phyloP scores from a whole-genome alignment of 2,797 vertebrate species.

The Tenualosa thibaudeaui region DNA sequence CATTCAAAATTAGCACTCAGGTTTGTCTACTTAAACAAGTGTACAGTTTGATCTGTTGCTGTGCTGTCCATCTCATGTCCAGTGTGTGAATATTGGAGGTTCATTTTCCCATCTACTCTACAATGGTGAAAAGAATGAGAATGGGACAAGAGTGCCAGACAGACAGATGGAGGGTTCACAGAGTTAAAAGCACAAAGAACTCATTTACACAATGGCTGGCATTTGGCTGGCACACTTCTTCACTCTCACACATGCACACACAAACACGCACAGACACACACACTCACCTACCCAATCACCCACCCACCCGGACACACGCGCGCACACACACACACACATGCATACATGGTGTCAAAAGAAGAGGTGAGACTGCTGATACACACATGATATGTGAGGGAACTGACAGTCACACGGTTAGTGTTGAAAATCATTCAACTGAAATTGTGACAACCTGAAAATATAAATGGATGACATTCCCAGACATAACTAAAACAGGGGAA shows the following conservation, averaged over 20 bases:
- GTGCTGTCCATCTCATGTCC: constrained; percentile 23
- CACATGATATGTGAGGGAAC: constrained; percentile 29
- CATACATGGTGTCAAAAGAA: constrained; percentile 35
- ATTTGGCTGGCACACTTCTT: neutral
- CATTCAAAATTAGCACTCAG: neutral
- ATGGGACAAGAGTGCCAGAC: neutral
- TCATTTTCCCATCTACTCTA: neutral
- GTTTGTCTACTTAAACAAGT: neutral
- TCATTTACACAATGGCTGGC: neutral
- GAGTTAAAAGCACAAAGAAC: neutral
- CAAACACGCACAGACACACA: neutral
- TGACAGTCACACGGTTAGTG: constrained; percentile 12
- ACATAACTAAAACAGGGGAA: constrained; percentile 46
- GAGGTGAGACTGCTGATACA: constrained; percentile 28
- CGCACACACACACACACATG: neutral
- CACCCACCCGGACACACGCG: neutral
- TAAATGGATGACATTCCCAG: constrained; percentile 69
- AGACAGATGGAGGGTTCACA: constrained; percentile 17
- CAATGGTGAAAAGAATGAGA: neutral
- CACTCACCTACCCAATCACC: neutral
- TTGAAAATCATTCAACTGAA: constrained; percentile 1
- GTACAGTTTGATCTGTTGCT: neutral
- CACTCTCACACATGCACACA: neutral
- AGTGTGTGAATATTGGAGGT: neutral
- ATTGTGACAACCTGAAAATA: constrained; percentile 28